These are phyloP conservation scores for Teleogryllus occipitalis DNA, from an alignment of 1,140 invertebrate species.

Conservation along the genomic window DNA sequence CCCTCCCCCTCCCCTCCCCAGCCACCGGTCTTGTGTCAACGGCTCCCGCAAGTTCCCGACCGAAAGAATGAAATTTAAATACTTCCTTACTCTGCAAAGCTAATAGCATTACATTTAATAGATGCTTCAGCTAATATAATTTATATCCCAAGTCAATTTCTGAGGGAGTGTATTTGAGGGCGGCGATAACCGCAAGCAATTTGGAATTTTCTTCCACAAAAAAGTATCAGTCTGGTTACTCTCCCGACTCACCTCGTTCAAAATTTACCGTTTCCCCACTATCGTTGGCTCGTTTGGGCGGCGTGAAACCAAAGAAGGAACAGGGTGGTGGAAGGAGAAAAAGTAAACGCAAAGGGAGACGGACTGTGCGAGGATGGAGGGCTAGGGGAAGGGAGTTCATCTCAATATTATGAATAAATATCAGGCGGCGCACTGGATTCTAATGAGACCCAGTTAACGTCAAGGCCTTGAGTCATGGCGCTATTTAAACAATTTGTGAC, in stretches of 20 bases:
- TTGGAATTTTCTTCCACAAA: neutral
- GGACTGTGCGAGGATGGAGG: neutral
- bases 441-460: slow-evolving; percentile 44
- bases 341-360: slow-evolving; percentile 9
- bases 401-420: slow-evolving; percentile 27
- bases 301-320: slow-evolving; percentile 3
- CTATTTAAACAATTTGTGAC: slow-evolving; percentile 47
- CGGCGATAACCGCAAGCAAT: slow-evolving; percentile 20
- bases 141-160: slow-evolving; percentile 17
- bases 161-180: slow-evolving; percentile 11
- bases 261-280: neutral
- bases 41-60: neutral
- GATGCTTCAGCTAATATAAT: slow-evolving; percentile 17
- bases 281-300: neutral
- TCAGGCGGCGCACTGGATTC: slow-evolving; percentile 28
- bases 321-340: neutral
- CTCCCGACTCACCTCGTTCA: neutral
- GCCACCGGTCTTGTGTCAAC: neutral
- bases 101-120: slow-evolving; percentile 6
- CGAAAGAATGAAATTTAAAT: slow-evolving; percentile 1
- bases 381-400: slow-evolving; percentile 19
- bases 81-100: neutral
- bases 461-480: slow-evolving; percentile 40
- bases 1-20: neutral
- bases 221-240: neutral